Conservation (phyloP, 2,888 invertebrate species). For the Nymphalis c-album region DNA sequence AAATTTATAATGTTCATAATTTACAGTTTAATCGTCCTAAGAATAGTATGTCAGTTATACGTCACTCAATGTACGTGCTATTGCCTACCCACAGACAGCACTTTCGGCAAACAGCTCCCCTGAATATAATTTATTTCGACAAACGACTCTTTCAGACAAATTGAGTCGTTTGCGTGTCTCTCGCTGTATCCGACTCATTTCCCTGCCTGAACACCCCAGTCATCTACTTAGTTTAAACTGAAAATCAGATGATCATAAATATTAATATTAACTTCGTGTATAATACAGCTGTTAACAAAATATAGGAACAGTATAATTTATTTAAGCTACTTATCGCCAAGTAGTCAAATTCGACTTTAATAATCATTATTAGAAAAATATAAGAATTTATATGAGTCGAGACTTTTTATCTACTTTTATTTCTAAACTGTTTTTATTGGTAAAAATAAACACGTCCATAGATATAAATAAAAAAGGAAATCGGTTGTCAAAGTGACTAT, state of each 20-base stretch:
- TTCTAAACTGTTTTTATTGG: no score
- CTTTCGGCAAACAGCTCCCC: conserved; percentile 41
- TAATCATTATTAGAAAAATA: no score
- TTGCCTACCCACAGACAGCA: conserved; percentile 37
- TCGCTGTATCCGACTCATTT: conserved; percentile 38
- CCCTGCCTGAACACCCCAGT: conserved; percentile 35
- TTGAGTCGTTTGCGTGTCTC: conserved; percentile 41
- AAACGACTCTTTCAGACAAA: conserved; percentile 44
- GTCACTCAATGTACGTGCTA: conserved; percentile 37
- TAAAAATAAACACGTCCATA: no score
- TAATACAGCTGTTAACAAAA: no score
- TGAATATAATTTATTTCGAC: conserved; percentile 44
- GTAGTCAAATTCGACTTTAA: no score
- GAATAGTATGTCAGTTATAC: conserved; percentile 33
- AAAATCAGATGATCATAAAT: not conserved
- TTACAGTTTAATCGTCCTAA: conserved; percentile 20
- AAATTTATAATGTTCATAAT: conserved; percentile 1
- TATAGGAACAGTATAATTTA: no score
- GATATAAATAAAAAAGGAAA: no score
- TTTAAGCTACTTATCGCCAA: no score
- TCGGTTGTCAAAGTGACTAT: no score
- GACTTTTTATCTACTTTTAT: no score
- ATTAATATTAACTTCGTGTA: no score
- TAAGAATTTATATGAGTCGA: no score
- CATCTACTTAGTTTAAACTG: conserved; percentile 20